A percentile compares a stretch with the other conserved stretches of the same genome.
These are phyloP conservation scores for Athripsodes cinereus DNA, from an alignment of 2,888 invertebrate species.

Conservation along the genomic window DNA sequence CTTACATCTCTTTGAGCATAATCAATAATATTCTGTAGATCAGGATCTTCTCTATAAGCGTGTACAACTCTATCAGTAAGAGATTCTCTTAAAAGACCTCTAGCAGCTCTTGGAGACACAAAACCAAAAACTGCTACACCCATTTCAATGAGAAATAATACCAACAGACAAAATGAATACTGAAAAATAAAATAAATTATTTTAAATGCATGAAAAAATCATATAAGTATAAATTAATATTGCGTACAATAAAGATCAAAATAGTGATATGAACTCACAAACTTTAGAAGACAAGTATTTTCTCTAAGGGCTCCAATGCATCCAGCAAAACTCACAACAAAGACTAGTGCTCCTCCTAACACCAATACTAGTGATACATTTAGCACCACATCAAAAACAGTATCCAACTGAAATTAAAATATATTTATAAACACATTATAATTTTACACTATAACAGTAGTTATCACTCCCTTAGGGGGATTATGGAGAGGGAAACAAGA, in stretches of 20 bases:
- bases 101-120: conserved; percentile 86
- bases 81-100: conserved; percentile 75
- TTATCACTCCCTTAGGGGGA: too few species aligned
- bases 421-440: too few species aligned
- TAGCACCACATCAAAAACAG: conserved; percentile 82
- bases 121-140: conserved; percentile 88
- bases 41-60: conserved; percentile 87
- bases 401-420: conserved; percentile 53
- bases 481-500: too few species aligned
- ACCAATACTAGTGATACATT: conserved; percentile 88
- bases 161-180: conserved; percentile 84
- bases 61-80: conserved; percentile 89
- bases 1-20: conserved; percentile 87
- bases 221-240: neutral
- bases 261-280: conserved; percentile 53
- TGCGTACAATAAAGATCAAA: neutral
- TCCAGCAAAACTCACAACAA: conserved; percentile 89
- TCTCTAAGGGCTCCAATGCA: conserved; percentile 87
- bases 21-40: conserved; percentile 90
- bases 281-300: conserved; percentile 86
- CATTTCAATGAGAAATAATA: conserved; percentile 89
- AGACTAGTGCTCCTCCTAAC: conserved; percentile 85
- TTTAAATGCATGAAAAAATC: neutral
- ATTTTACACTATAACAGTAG: too few species aligned
- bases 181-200: conserved; percentile 40